Base-by-base conservation (phyloP, 1,140 invertebrate genomes). In the Globodera ellingtonae region DNA sequence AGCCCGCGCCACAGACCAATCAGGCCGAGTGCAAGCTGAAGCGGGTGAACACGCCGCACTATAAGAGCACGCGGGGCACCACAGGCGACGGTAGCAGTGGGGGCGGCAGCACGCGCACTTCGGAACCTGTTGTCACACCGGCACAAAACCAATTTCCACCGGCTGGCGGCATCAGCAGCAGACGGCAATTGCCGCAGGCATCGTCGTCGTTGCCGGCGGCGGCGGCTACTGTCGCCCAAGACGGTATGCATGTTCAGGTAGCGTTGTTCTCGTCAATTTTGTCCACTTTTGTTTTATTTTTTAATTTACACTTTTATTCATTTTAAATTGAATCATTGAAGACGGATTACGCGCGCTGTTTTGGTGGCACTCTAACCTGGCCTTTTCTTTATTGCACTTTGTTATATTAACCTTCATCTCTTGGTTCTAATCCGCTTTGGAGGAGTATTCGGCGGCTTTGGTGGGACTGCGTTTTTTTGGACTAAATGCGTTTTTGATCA, bases 1-100 rank as follows among this genome's bases (percentile, higher is more conserved):
- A 82, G 15, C 44, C 15, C 13, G 46, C 78, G 1, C 18, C 81
- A 52, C 79, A 56, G 66, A 56, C 59, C 56, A 62, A 1, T 18
- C 44, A 69, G n/a, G 59, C 13, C 1, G 84, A 81, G 77, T 85
- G 79, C 67, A 62, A 80, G 18, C 78, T 88, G 56, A 88, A 88
- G 67, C 83, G 86, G 21, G 80, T 88, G 48, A 88, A 88, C 72
- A 88, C 86, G 35, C 86, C 86, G 3, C 88, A 88, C 75, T 89
- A 89, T 77, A 84, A 85, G 15, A 71, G 24, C 75, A 52, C 50
- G 50, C 62, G 81, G 5, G 46, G 78, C 74, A 18, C 46, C 56
- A 46, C 44, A 8, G 67, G 66, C 59, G 50, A 69, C 52, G 71
- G 44, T 48, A 66, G 7, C 6, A 46, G 13, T 21, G 69, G n/a